Evolutionary conservation across 1,140 invertebrate genomes (phyloP).

Genomic region (Calliopsis andreniformis): DNA sequence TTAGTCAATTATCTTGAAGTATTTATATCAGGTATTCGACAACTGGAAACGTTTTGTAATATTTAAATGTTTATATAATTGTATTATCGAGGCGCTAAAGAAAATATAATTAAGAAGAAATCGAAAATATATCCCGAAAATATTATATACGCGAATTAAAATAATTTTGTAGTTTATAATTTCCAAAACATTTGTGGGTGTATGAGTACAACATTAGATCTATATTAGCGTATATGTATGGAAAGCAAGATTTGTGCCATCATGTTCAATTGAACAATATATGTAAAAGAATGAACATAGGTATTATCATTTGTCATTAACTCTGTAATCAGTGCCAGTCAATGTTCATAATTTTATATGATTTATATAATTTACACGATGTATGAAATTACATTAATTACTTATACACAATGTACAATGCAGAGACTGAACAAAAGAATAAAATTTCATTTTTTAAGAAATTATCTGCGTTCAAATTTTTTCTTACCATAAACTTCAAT

Average conservation of each 20-base stretch:
- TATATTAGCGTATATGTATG: neutral
- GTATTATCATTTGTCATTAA: constrained; percentile 11
- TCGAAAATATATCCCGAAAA: neutral
- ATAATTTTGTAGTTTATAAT: neutral
- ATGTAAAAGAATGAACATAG: neutral
- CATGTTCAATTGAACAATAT: neutral
- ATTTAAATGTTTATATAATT: constrained; percentile 11
- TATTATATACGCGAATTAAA: neutral
- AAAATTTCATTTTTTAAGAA: constrained; percentile 55
- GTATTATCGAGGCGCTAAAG: neutral
- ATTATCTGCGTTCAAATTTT: constrained; percentile 13
- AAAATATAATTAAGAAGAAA: neutral
- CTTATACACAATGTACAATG: constrained; percentile 37
- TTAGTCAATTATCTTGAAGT: neutral
- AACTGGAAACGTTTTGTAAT: neutral
- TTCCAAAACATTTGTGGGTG: neutral
- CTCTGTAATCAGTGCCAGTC: constrained; percentile 1
- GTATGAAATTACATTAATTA: constrained; percentile 16
- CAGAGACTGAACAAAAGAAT: constrained; percentile 56
- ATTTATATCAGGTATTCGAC: neutral
- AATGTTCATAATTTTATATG: neutral
- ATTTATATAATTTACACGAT: constrained; percentile 21
- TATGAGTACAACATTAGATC: neutral
- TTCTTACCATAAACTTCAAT: no score
- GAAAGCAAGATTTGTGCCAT: constrained; percentile 12